phyloP scores from a whole-genome alignment of 2,113 vertebrate species.

The Reinhardtius hippoglossoides region DNA sequence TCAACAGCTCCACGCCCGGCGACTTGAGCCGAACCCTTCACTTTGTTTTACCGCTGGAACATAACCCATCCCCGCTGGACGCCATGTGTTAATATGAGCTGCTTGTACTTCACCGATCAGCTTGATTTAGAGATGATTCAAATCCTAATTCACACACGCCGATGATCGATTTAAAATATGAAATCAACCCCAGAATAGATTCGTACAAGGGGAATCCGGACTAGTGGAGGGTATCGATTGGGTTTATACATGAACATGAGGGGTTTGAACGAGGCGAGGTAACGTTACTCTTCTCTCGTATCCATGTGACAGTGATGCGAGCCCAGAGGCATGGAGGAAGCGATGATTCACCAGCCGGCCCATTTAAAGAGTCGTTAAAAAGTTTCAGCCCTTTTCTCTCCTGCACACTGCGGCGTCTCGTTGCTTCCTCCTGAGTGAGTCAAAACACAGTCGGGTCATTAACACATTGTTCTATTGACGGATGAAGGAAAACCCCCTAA shows the following conservation, averaged over 20 bases:
- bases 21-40: neutral
- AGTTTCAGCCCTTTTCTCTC: too few relatives aligned
- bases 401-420: too few relatives aligned
- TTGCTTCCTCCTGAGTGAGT: too few relatives aligned
- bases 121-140: neutral
- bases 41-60: neutral
- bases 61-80: neutral
- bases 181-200: neutral
- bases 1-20: constrained; percentile 8
- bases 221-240: neutral
- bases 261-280: neutral
- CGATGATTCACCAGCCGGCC: constrained; percentile 28
- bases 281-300: neutral
- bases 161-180: neutral
- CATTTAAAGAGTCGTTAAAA: neutral
- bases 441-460: too few relatives aligned
- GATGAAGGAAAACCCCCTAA: too few relatives aligned
- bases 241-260: neutral
- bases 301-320: constrained; percentile 53
- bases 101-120: neutral
- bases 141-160: neutral
- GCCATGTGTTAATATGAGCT: neutral
- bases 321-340: constrained; percentile 38
- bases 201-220: neutral
- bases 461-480: too few relatives aligned